Evolutionary conservation across 2,797 vertebrate species (phyloP).

Genomic region (Pseudopleuronectes americanus): DNA sequence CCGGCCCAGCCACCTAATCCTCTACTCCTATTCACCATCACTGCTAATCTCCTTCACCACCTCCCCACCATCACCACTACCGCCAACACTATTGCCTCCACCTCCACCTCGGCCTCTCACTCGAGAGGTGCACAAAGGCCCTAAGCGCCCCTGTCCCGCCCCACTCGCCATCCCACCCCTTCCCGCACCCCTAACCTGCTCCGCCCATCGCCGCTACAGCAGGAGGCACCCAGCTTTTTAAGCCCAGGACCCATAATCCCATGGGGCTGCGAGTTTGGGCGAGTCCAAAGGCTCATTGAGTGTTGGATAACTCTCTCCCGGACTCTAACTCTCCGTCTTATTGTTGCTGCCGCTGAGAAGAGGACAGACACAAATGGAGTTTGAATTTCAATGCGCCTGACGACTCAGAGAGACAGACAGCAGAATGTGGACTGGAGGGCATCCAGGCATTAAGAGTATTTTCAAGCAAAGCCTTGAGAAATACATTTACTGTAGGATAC

Average conservation of each 20-base stretch:
- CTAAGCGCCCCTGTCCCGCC: slow-evolving; percentile 68
- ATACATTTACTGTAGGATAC: slow-evolving; percentile 41
- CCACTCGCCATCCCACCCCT: slow-evolving; percentile 69
- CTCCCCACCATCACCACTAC: slow-evolving; percentile 59
- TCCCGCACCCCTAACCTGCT: slow-evolving; percentile 74
- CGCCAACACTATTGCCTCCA: slow-evolving; percentile 70
- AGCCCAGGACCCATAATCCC: slow-evolving; percentile 73
- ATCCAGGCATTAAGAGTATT: slow-evolving; percentile 69
- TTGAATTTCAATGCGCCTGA: slow-evolving; percentile 81
- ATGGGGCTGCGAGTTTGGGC: slow-evolving; percentile 67
- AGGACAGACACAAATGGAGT: slow-evolving; percentile 75
- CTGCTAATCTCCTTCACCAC: slow-evolving; percentile 92
- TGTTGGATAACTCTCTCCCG: slow-evolving; percentile 77
- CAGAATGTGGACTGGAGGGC: slow-evolving; percentile 75
- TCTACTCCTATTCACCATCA: slow-evolving; percentile 93
- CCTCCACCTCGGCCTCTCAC: slow-evolving; percentile 76
- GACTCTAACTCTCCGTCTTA: slow-evolving; percentile 67
- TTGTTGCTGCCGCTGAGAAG: slow-evolving; percentile 77
- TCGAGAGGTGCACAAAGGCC: slow-evolving; percentile 84
- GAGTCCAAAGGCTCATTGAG: slow-evolving; percentile 79
- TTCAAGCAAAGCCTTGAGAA: slow-evolving; percentile 47
- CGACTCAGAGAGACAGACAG: slow-evolving; percentile 73
- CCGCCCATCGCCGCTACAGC: slow-evolving; percentile 74
- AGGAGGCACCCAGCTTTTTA: slow-evolving; percentile 76
- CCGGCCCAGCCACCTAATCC: slow-evolving; percentile 89